Evolutionary conservation across 2,888 invertebrate species (phyloP).

Genomic region (Tenthredo notha): DNA sequence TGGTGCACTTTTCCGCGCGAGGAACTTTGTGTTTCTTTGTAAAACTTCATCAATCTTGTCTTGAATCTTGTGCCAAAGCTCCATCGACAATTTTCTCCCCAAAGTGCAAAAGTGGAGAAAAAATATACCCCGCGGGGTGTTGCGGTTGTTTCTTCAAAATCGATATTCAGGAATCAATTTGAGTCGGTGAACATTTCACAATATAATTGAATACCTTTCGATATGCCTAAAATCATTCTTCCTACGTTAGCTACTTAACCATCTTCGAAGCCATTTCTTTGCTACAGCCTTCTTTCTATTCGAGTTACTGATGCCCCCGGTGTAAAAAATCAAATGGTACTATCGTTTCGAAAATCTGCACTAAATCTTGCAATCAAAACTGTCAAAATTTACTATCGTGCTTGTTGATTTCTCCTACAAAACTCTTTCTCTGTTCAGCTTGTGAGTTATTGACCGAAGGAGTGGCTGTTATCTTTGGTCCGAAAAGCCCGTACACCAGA

Average conservation of each 20-base stretch:
- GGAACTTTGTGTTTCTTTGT: too few species aligned
- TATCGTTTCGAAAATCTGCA: too few species aligned
- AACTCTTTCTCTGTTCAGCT: constrained; percentile 80
- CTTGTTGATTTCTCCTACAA: not conserved
- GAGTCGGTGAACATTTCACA: not conserved
- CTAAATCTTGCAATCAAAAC: too few species aligned
- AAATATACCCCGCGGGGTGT: not conserved
- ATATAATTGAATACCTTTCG: too few species aligned
- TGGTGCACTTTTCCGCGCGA: too few species aligned
- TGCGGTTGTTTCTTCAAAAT: not conserved
- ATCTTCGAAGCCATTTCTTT: too few species aligned
- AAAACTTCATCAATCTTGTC: not conserved
- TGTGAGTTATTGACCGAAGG: constrained; percentile 92
- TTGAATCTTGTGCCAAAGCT: not conserved
- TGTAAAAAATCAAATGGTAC: too few species aligned
- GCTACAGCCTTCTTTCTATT: too few species aligned
- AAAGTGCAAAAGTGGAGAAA: not conserved
- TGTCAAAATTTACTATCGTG: too few species aligned
- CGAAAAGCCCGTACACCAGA: constrained; percentile 91
- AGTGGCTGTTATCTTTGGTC: constrained; percentile 96
- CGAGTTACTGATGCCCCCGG: too few species aligned
- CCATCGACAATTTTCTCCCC: not conserved
- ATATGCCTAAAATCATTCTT: too few species aligned
- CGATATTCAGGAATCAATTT: not conserved
- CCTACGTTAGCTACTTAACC: too few species aligned